Evolutionary conservation across 2,797 vertebrate species (phyloP), one percentile per base, ranked within the genome.

Genomic region (Etheostoma perlongum): DNA sequence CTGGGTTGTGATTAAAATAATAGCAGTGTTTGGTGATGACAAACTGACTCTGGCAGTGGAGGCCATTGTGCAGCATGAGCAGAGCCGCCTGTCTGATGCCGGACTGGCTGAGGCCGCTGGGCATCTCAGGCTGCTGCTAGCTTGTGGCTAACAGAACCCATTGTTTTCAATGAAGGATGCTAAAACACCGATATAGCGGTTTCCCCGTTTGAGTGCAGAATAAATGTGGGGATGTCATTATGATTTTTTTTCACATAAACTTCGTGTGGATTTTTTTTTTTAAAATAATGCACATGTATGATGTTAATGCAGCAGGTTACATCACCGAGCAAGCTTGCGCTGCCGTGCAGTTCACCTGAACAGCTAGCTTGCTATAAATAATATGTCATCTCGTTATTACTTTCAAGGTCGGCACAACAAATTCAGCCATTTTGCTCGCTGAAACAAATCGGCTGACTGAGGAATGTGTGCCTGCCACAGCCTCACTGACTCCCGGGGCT

Each of bases 391-490:
- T 40, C 36, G 36, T 55, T 85, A 73, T 79, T 82, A 36, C 82
- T 74, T 44, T 88, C 89, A 91, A 91, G 89, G 89, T 92, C 91
- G 89, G 85, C 70, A 62, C 70, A 77, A 73, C 83, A 66, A 36
- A 81, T 70, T 70, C 81, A 77, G 72, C 77, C 78, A 74, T 82
- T 51, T 70, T 74, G 25, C 54, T 73, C 10, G 0, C 12, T 40
- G 55, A 40, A 71, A 64, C 54, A n/a, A 36, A 74, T n/a, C 69
- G 5, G 27, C 49, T 1, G 47, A 5, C 46, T 5, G 27, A 36
- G 6, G 1, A 23, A 1, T 4, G 61, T 16, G 8, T 2, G 27
- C 19, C 74, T 46, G 6, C n/a, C 21, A 1, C 44, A 12, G 60
- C 40, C 42, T 60, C 76, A 0, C 69, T 0, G 54, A 6, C 16